Percentiles rank a stretch among this genome's conserved stretches.
Evolutionary conservation across 1,140 invertebrate genomes (phyloP).

Genomic region (Tetragnatha versicolor): DNA sequence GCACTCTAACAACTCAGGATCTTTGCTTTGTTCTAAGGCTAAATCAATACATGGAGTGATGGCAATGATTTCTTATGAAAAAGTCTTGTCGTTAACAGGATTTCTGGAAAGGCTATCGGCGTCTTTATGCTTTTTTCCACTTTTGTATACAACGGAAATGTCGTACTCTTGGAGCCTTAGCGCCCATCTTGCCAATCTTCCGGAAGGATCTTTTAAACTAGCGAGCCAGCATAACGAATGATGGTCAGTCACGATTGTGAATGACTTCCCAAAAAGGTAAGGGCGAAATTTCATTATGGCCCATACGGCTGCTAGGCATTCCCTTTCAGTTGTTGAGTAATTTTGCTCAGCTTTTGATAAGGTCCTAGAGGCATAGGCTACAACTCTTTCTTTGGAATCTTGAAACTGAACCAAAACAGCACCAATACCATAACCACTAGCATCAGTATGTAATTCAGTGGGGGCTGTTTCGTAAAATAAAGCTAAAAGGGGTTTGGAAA

Average conservation of each 20-base stretch:
- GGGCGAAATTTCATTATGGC: slow-evolving; percentile 65
- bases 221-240: slow-evolving; percentile 65
- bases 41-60: background rate
- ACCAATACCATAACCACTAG: slow-evolving; percentile 59
- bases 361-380: slow-evolving; percentile 11
- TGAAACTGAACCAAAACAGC: slow-evolving; percentile 60
- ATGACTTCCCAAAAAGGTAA: slow-evolving; percentile 68
- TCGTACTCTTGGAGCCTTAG: slow-evolving; percentile 66
- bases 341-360: slow-evolving; percentile 64
- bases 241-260: slow-evolving; percentile 68
- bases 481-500: slow-evolving; percentile 56
- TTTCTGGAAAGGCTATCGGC: background rate
- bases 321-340: slow-evolving; percentile 65
- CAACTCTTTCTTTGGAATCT: background rate
- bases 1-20: background rate
- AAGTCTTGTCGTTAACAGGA: background rate
- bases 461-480: slow-evolving; percentile 52
- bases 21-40: background rate
- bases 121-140: background rate
- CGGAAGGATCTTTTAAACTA: slow-evolving; percentile 63
- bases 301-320: slow-evolving; percentile 68
- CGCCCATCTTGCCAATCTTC: slow-evolving; percentile 67
- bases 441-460: slow-evolving; percentile 61
- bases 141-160: slow-evolving; percentile 60
- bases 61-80: background rate